Base-by-base conservation (phyloP, 2,113 vertebrate genomes). In the Anguilla japonica region DNA sequence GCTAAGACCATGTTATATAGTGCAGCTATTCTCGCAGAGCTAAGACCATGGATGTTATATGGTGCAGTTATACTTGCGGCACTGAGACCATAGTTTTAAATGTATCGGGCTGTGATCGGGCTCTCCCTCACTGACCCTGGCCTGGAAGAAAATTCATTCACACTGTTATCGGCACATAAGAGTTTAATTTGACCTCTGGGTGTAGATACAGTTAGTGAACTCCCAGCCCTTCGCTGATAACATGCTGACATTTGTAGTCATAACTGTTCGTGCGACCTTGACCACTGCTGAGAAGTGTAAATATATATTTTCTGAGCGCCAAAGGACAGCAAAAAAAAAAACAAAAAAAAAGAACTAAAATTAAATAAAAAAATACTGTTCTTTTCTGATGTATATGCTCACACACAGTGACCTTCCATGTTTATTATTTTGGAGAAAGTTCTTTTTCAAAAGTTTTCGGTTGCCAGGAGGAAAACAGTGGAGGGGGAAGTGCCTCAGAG, bases 151-250 rank as follows among this genome's bases (percentile, higher is more conserved):
- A 86, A 83, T 87, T 90, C 88, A 92, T 89, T 93, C 91, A 91
- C 92, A 34, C 92, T 92, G 90, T 93, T 94, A 93, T 93, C 93
- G 91, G 91, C 91, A 90, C 89, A 41, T 83, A 84, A 86, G 91
- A 89, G 89, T 93, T 92, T 91, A 92, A 93, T 94, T 91, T 93
- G 91, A 93, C 94, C 92, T 92, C 84, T 88, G 92, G 88, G 88
- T 84, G 41, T 81, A 60, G 87, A 90, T 89, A 87, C 86, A 85
- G 88, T 86, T 87, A 85, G 87, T 92, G 92, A 91, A 92, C 93
- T 91, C 39, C 39, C 39, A 4, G 22, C 15, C n/a, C 16, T 34
- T 79, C 75, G 40, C 26, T 3, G 63, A 43, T 18, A 41, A 41
- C 18, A 67, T 67, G 60, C 22, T 26, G 60, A 67, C 60, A 8